These are phyloP conservation scores for Cryptocephalus primarius DNA, from an alignment of 2,888 invertebrate genomes.

Conservation along the genomic window DNA sequence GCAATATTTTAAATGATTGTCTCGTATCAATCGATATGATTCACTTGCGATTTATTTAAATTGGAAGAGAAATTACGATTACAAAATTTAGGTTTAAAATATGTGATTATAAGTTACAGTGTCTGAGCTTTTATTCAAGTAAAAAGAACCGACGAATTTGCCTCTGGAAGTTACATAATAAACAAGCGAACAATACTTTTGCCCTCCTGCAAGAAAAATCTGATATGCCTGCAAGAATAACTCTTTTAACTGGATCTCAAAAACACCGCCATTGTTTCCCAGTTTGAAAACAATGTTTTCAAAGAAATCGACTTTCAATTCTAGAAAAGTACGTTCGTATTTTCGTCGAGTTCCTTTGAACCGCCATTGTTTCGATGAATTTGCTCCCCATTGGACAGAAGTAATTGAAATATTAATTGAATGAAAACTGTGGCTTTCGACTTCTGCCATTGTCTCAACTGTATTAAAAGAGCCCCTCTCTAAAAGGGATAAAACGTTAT, in stretches of 20 bases:
- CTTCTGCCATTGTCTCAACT: conserved; percentile 26
- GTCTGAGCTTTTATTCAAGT: too few species aligned
- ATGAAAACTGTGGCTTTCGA: conserved; percentile 35
- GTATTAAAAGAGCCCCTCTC: conserved; percentile 23
- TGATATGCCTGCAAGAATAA: not conserved
- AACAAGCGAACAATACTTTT: too few species aligned
- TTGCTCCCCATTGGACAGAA: conserved; percentile 30
- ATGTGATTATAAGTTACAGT: too few species aligned
- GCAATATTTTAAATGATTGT: too few species aligned
- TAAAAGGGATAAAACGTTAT: conserved; percentile 25
- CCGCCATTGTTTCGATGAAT: conserved; percentile 26
- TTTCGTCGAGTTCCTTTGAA: conserved; percentile 20
- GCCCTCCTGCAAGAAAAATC: too few species aligned
- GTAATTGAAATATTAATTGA: conserved; percentile 38
- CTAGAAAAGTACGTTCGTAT: conserved; percentile 29
- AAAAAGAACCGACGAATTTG: too few species aligned
- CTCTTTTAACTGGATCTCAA: not conserved
- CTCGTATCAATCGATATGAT: too few species aligned
- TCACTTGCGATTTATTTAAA: too few species aligned
- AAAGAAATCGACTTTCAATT: conserved; percentile 26
- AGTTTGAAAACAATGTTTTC: conserved; percentile 29
- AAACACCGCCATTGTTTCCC: conserved; percentile 20
- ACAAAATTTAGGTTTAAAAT: too few species aligned
- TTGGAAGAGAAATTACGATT: too few species aligned
- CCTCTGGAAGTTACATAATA: too few species aligned